phyloP scores from a whole-genome alignment of 2,113 vertebrate genomes.

The Oncorhynchus tshawytscha region DNA sequence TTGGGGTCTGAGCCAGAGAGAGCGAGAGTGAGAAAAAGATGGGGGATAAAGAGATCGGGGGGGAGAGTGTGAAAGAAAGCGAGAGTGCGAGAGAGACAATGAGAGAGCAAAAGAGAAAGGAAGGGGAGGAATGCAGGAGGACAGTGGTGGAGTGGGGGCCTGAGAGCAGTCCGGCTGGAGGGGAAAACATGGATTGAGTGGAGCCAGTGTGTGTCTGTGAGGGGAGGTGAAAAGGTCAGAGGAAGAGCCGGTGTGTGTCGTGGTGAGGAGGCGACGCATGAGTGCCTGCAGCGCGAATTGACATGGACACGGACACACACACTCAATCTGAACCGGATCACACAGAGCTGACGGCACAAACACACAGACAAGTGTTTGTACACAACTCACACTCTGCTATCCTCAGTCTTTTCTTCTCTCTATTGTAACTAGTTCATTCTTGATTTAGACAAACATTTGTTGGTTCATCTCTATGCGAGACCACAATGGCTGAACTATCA shows the following conservation, averaged over 20 bases:
- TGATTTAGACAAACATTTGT: too few relatives aligned
- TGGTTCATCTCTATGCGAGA: too few relatives aligned
- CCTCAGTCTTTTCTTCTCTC: too few relatives aligned
- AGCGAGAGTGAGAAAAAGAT: background rate
- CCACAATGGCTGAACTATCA: too few relatives aligned
- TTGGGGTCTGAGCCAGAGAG: slow-evolving; percentile 83
- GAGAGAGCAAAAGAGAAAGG: background rate
- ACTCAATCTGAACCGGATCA: slow-evolving; percentile 59
- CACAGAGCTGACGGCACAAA: slow-evolving; percentile 58
- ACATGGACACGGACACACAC: slow-evolving; percentile 51
- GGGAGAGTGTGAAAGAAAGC: too few relatives aligned
- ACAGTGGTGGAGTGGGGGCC: slow-evolving; percentile 60
- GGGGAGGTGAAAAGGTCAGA: slow-evolving; percentile 69
- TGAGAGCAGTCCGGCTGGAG: slow-evolving; percentile 98
- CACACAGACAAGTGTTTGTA: too few relatives aligned
- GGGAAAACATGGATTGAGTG: slow-evolving; percentile 95
- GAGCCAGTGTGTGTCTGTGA: slow-evolving; percentile 55
- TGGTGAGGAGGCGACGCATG: slow-evolving; percentile 66
- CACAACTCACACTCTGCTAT: too few relatives aligned
- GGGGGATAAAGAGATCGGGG: background rate
- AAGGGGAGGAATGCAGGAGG: slow-evolving; percentile 13
- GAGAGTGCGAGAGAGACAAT: slow-evolving; percentile 1
- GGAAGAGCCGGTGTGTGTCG: slow-evolving; percentile 57
- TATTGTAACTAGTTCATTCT: too few relatives aligned
- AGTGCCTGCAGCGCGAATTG: slow-evolving; percentile 70